Conservation (phyloP, 2,888 invertebrate species). For the Sinohyriopsis cumingii region DNA sequence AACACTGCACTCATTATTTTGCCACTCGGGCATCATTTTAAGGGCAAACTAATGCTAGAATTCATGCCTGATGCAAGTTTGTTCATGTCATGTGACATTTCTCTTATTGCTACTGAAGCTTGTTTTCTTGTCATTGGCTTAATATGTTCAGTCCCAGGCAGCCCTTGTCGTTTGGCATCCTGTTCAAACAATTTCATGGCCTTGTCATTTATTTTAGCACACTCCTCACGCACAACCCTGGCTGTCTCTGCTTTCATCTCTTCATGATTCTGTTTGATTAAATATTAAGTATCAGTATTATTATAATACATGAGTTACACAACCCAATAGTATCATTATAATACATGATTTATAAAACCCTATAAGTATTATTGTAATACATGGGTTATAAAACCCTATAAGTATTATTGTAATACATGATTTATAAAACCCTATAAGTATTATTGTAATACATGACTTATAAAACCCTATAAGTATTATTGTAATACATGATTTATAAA, state of each 20-base stretch:
- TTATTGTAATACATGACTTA: too few relatives aligned
- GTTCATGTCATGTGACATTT: conserved; percentile 24
- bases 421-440: too few relatives aligned
- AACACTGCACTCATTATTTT: neutral
- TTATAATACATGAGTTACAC: too few relatives aligned
- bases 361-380: too few relatives aligned
- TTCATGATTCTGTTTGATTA: conserved; percentile 25
- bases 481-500: too few relatives aligned
- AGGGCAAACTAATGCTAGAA: too few relatives aligned
- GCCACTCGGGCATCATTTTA: neutral
- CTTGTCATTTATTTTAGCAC: conserved; percentile 28
- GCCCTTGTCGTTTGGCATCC: conserved; percentile 27
- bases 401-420: too few relatives aligned
- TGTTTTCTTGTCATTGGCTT: conserved; percentile 26
- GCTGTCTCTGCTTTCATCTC: conserved; percentile 26
- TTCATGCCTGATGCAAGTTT: conserved; percentile 20
- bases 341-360: too few relatives aligned
- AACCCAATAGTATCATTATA: neutral
- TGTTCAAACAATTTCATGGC: conserved; percentile 28
- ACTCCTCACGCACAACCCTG: conserved; percentile 31
- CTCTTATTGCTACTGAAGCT: conserved; percentile 18
- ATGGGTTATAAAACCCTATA: too few relatives aligned
- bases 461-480: too few relatives aligned
- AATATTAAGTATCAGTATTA: too few relatives aligned
- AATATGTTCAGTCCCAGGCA: conserved; percentile 21